A percentile compares a stretch with the other conserved stretches of the same genome.
These are phyloP conservation scores for Neosilurus mollespiculum DNA, from an alignment of 2,797 vertebrate genomes.

Conservation along the genomic window DNA sequence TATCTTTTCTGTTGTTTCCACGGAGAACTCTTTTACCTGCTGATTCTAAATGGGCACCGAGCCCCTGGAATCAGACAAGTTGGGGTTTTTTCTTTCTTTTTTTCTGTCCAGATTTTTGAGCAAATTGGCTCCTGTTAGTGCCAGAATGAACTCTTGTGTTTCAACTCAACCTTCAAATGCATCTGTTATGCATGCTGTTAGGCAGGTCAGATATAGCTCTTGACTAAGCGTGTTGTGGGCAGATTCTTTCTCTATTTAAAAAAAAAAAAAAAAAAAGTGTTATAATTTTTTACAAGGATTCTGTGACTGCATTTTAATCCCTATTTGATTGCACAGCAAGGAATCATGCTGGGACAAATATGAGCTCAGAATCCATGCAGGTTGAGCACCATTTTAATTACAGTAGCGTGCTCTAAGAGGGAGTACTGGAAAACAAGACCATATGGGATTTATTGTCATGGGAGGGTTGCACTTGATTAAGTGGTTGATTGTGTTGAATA, in stretches of 20 bases:
- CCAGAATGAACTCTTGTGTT: conserved; percentile 9
- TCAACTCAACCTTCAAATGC: conserved; percentile 27
- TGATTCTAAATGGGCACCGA: background rate
- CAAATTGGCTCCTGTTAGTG: conserved; percentile 2
- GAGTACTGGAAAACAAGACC: conserved; percentile 48
- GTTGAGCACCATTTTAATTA: conserved; percentile 62
- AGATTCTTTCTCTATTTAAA: conserved; percentile 34
- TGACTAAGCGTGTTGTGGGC: conserved; percentile 23
- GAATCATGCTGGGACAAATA: conserved; percentile 35
- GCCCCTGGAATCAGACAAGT: conserved; percentile 24
- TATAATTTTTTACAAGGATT: conserved; percentile 20
- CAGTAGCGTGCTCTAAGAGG: conserved; percentile 37
- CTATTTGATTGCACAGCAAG: conserved; percentile 60
- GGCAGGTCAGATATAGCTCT: conserved; percentile 39
- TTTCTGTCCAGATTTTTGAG: conserved; percentile 23
- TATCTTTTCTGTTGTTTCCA: conserved; percentile 43
- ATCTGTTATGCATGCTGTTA: conserved; percentile 39
- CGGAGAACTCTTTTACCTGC: conserved; percentile 30
- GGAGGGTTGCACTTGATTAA: conserved; percentile 38
- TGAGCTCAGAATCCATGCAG: conserved; percentile 52
- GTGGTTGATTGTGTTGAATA: conserved; percentile 47
- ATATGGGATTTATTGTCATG: conserved; percentile 38
- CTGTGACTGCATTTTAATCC: conserved; percentile 54
- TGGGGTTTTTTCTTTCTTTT: conserved; percentile 14
- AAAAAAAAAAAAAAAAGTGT: conserved; percentile 34